phyloP scores from a whole-genome alignment of 2,113 vertebrate genomes.

The Mixornis gularis region DNA sequence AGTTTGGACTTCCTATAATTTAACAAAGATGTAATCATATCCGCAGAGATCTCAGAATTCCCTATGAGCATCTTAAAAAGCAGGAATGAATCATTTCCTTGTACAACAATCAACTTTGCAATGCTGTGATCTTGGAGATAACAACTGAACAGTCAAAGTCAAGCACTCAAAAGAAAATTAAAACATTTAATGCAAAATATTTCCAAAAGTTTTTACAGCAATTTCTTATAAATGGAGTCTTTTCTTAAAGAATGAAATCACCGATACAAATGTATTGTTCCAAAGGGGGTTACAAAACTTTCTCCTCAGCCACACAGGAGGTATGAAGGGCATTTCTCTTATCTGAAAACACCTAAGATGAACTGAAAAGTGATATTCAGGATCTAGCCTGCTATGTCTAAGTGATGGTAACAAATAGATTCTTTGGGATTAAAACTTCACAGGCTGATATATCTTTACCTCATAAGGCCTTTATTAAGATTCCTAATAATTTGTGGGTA shows the following conservation, averaged over 20 bases:
- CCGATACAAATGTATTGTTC: background rate
- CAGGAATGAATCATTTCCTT: constrained; percentile 52
- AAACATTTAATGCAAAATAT: constrained; percentile 46
- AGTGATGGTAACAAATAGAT: background rate
- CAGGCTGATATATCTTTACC: background rate
- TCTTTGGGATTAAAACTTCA: background rate
- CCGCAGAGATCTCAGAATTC: background rate
- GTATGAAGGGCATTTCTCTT: background rate
- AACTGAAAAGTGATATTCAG: background rate
- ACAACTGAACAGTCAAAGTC: background rate
- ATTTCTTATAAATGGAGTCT: constrained; percentile 12
- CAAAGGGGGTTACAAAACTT: constrained; percentile 32
- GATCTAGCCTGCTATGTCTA: background rate
- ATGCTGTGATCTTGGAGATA: background rate
- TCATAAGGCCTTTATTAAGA: background rate
- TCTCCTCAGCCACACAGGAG: background rate
- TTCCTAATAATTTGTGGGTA: background rate
- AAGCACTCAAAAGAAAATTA: constrained; percentile 20
- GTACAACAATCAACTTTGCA: background rate
- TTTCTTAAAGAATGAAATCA: background rate
- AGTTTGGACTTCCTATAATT: constrained; percentile 45
- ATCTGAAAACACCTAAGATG: background rate
- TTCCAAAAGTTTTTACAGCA: constrained; percentile 5
- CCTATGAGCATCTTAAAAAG: background rate
- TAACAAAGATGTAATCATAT: constrained; percentile 25